Evolutionary conservation across 2,888 invertebrate genomes (phyloP), one percentile per base, ranked within the genome.

Genomic region (Ptychoptera contaminata): DNA sequence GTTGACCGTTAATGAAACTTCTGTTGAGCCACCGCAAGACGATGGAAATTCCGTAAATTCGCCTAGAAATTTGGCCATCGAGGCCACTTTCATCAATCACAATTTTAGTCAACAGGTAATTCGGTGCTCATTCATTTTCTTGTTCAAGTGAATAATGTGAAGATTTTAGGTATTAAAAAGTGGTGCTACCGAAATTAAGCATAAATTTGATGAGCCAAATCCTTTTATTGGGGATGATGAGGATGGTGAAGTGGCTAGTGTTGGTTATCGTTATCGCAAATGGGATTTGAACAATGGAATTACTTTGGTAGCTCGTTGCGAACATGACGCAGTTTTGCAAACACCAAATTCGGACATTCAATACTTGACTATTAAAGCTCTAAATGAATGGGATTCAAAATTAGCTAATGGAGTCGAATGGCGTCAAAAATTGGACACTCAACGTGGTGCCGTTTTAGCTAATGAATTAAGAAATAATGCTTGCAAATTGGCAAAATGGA

Each of bases 401-500:
- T 64, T 82, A 47, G 88, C 92, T 30, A 94, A 92, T 55, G 94
- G 96, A 8, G 91, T 98, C 4, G 98, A 99, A 59, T 98, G 98
- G 98, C 77, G 97, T 43, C 90, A 93, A 60, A 97, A 96, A 57
- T 69, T 99, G 49, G 98, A 99, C 68, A 90, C 85, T 1, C 98
- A 98, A 68, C 79, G 96, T 45, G 98, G 97, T 48, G 97, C 98
- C 8, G 97, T 99, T 8, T 70, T 99, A 43, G 98, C 98, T 14
- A 96, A 97, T 57, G 98, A 99, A 65, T 69, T 99, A 51, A 79
- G 97, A 54, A 98, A 98, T 67, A 99, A 98, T 70, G 91, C 94
- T n/a, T 96, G 94, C 72, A 99, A 99, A 68, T 72, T 99, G 48
- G 97, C 97, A 50, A 98, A 97, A 62, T 98, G 98, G 97, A 97